These are phyloP conservation scores for Polymixis flavicincta DNA, from an alignment of 2,888 invertebrate genomes.

Conservation along the genomic window DNA sequence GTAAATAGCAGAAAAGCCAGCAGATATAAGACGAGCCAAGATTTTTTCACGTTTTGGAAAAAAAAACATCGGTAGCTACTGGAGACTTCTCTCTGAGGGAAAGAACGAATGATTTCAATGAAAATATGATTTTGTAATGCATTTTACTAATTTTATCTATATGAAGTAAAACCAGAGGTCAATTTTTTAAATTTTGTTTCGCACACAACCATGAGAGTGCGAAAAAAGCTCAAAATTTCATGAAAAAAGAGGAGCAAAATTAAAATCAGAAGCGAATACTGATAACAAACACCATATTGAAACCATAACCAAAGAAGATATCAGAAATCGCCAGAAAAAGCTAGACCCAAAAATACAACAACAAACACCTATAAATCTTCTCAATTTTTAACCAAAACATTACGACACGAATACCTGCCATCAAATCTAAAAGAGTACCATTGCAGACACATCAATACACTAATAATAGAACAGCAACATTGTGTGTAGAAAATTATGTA, in stretches of 20 bases:
- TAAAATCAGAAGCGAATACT: background rate
- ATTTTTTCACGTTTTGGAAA: background rate
- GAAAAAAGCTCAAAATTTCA: background rate
- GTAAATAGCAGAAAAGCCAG: constrained; percentile 44
- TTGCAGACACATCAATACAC: constrained; percentile 58
- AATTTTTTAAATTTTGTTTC: background rate
- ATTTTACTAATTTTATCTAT: background rate
- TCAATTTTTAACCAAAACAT: constrained; percentile 42
- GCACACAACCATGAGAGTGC: background rate
- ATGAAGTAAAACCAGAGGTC: background rate
- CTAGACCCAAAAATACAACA: background rate
- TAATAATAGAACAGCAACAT: constrained; percentile 71
- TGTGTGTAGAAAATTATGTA: constrained; percentile 68
- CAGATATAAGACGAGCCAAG: background rate
- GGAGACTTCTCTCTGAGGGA: background rate
- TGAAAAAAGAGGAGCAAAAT: background rate
- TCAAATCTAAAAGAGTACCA: constrained; percentile 60
- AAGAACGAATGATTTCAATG: background rate
- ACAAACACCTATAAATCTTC: constrained; percentile 24
- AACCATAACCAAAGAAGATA: background rate
- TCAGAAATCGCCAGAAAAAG: background rate
- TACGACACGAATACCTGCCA: constrained; percentile 56
- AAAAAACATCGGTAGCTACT: background rate
- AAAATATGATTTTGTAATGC: background rate
- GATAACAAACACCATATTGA: background rate